Evolutionary conservation across 2,888 invertebrate species (phyloP).

Genomic region (Xanthorhoe spadicearia): DNA sequence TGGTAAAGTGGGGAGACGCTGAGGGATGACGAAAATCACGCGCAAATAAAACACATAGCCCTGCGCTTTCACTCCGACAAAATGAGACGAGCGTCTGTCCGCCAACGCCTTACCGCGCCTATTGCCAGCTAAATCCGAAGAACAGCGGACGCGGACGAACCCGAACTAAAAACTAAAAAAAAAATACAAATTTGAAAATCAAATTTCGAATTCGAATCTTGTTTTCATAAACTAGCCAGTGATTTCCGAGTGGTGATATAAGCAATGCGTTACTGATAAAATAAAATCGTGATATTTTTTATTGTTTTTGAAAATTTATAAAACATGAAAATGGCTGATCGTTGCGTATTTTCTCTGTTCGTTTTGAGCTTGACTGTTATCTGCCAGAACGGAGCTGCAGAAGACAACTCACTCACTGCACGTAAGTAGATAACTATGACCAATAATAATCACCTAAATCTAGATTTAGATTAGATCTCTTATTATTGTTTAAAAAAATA

Average conservation of each 20-base stretch:
- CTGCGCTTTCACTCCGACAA: constrained; percentile 81
- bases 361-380: constrained; percentile 69
- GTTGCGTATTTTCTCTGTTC: constrained; percentile 65
- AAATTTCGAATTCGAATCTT: constrained; percentile 2
- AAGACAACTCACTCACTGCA: constrained; percentile 59
- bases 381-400: constrained; percentile 69
- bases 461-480: too few species aligned
- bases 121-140: constrained; percentile 65
- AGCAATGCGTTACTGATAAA: constrained; percentile 47
- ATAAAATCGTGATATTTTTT: constrained; percentile 43
- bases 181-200: constrained; percentile 21
- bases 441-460: too few species aligned
- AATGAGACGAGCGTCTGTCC: constrained; percentile 71
- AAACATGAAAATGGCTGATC: constrained; percentile 66
- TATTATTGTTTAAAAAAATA: too few species aligned
- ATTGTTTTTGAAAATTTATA: constrained; percentile 36
- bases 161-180: constrained; percentile 46
- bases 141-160: constrained; percentile 67
- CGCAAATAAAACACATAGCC: constrained; percentile 78
- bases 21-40: constrained; percentile 80
- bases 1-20: constrained; percentile 64
- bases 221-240: constrained; percentile 29
- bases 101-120: constrained; percentile 59
- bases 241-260: constrained; percentile 49
- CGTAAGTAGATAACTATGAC: constrained; percentile 63